phyloP scores from a whole-genome alignment of 2,888 invertebrate genomes.

The Cryptus armator region DNA sequence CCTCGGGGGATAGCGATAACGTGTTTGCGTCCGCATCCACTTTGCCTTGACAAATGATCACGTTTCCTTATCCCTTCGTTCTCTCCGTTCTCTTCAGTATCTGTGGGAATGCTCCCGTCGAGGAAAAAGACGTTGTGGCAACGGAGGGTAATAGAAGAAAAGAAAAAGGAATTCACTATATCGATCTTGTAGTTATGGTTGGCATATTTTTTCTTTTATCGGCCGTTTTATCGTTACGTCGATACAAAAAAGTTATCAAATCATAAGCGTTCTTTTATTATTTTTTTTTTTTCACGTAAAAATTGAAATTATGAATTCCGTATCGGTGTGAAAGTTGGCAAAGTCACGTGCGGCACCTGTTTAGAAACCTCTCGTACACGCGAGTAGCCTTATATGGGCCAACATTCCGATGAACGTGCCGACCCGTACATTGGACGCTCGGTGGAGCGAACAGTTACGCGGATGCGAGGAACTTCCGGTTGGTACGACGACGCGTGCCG shows the following conservation, averaged over 20 bases:
- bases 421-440: slow-evolving; percentile 44
- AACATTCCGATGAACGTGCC: slow-evolving; percentile 67
- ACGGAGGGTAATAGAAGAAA: neutral
- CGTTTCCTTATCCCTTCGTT: slow-evolving; percentile 47
- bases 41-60: slow-evolving; percentile 79
- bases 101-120: slow-evolving; percentile 24
- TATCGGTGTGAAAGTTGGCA: slow-evolving; percentile 59
- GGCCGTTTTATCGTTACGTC: neutral
- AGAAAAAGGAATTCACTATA: neutral
- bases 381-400: slow-evolving; percentile 37
- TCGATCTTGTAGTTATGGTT: no score
- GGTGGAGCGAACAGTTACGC: slow-evolving; percentile 64
- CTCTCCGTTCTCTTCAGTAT: slow-evolving; percentile 1
- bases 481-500: slow-evolving; percentile 64
- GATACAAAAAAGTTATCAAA: neutral
- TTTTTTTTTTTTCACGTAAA: neutral
- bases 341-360: slow-evolving; percentile 64
- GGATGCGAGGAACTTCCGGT: slow-evolving; percentile 67
- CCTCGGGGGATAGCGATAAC: slow-evolving; percentile 76
- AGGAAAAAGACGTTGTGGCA: neutral
- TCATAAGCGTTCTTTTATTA: neutral
- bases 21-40: slow-evolving; percentile 79
- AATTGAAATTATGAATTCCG: slow-evolving; percentile 21
- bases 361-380: slow-evolving; percentile 57
- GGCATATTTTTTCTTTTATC: neutral